These are phyloP conservation scores for Hippocampus abdominalis DNA, from an alignment of 2,113 vertebrate genomes.

Conservation along the genomic window DNA sequence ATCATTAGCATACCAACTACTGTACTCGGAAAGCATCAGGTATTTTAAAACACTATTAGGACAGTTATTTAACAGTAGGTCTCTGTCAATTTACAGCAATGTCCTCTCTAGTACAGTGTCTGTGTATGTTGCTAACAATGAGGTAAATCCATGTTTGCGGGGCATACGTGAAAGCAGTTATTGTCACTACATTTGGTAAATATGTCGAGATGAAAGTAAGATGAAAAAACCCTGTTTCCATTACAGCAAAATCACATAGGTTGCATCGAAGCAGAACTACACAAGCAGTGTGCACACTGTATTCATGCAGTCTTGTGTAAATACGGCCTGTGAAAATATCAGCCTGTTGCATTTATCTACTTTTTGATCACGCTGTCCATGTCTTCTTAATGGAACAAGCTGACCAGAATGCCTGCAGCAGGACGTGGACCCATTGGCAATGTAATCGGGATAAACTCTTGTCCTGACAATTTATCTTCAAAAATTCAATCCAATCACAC, in stretches of 20 bases:
- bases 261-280: conserved; percentile 37
- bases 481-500: conserved; percentile 68
- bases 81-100: background rate
- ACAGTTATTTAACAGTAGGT: background rate
- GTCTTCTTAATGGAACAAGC: conserved; percentile 34
- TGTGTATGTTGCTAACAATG: background rate
- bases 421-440: conserved; percentile 49
- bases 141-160: background rate
- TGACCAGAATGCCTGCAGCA: conserved; percentile 51
- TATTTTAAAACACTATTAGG: background rate
- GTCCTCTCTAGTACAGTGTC: background rate
- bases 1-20: background rate
- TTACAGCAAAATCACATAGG: conserved; percentile 41
- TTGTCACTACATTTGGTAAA: conserved; percentile 31
- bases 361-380: conserved; percentile 47
- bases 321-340: background rate
- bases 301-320: background rate
- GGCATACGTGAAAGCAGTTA: conserved; percentile 3
- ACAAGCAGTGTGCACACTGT: background rate
- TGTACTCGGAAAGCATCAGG: background rate
- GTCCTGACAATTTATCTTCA: conserved; percentile 65
- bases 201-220: conserved; percentile 27
- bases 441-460: conserved; percentile 68
- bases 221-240: conserved; percentile 43
- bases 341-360: conserved; percentile 40